Evolutionary conservation across 2,113 vertebrate species (phyloP).

Genomic region (Anguilla japonica): DNA sequence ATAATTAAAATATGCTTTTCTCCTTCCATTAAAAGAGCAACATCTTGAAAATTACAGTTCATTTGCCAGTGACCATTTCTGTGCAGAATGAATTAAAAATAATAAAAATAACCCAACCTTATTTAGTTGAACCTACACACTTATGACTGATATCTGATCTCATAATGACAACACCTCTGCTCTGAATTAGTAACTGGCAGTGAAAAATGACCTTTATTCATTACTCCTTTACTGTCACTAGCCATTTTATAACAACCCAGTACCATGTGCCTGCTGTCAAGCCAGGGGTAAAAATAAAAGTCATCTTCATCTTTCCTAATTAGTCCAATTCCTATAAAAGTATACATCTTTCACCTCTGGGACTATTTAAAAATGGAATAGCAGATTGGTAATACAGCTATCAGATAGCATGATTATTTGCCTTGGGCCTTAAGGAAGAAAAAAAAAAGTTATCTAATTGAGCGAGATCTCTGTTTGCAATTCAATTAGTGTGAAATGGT

Average conservation of each 20-base stretch:
- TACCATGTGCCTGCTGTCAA: not conserved
- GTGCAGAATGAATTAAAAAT: not conserved
- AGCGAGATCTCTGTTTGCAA: not conserved
- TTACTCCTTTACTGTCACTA: not conserved
- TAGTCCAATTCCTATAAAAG: slow-evolving; percentile 21
- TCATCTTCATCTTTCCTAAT: slow-evolving; percentile 11
- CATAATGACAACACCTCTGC: not conserved
- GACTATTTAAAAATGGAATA: slow-evolving; percentile 23
- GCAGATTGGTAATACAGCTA: slow-evolving; percentile 5
- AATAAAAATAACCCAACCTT: not conserved
- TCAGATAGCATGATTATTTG: not conserved
- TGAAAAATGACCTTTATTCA: not conserved
- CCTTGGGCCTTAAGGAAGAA: slow-evolving; percentile 3
- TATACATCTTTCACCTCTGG: slow-evolving; percentile 14
- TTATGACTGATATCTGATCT: not conserved
- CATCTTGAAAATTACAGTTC: no score
- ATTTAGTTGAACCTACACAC: not conserved
- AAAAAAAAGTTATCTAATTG: not conserved
- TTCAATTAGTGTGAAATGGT: not conserved
- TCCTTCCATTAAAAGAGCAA: not conserved
- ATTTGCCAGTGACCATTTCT: slow-evolving; percentile 3
- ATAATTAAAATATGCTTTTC: not conserved
- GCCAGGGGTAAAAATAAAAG: slow-evolving; percentile 6
- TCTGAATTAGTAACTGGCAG: not conserved
- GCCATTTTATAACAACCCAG: not conserved